Base-by-base conservation (phyloP, 2,797 vertebrate genomes). In the Prionace glauca region DNA sequence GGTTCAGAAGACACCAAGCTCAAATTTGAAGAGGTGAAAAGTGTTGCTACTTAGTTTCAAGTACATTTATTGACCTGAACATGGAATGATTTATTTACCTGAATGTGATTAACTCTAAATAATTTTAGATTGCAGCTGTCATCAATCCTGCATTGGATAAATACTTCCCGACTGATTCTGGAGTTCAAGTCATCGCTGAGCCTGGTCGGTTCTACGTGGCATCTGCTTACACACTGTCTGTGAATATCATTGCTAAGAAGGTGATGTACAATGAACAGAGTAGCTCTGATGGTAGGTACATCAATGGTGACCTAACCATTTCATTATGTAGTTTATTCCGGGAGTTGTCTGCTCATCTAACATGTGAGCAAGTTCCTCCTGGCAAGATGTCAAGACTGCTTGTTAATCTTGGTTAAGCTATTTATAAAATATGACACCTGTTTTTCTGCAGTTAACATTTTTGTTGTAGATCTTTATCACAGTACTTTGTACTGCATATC, bases 161-260 rank as follows among this genome's bases (percentile, higher is more conserved):
- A 96, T 99, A 99, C 95, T 99, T 99, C 95, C 98, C 99, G 1
- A 96, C 95, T 0, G 99, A 99, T 96, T 97, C 97, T 32, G 98
- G 98, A 74, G 97, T 99, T 95, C 97, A 94, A 60, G 96, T 99
- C 96, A 99, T 99, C 95, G 98, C 99, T 2, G 99, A 99, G 96
- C 99, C 99, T 0, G 99, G 99, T 36, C 98, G 99, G 96, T 99
- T 98, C 95, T 99, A 99, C 3, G 99, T 99, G 81, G 98, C 99
- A 0, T 99, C 99, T 71, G 99, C 99, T 1, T 99, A 98, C 97
- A 99, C 98, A 0, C 97, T 99, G 79, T 99, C 99, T 2, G 99
- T 99, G 95, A 99, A 99, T 96, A 98, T 99, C 96, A 99, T 99
- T 96, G 99, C 99, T 62, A 99, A 99, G 97, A 99, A 99, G 96